A percentile compares a stretch with the other conserved stretches of the same genome.
phyloP scores from a whole-genome alignment of 2,797 vertebrate species.

The Hippopotamyrus pictus region DNA sequence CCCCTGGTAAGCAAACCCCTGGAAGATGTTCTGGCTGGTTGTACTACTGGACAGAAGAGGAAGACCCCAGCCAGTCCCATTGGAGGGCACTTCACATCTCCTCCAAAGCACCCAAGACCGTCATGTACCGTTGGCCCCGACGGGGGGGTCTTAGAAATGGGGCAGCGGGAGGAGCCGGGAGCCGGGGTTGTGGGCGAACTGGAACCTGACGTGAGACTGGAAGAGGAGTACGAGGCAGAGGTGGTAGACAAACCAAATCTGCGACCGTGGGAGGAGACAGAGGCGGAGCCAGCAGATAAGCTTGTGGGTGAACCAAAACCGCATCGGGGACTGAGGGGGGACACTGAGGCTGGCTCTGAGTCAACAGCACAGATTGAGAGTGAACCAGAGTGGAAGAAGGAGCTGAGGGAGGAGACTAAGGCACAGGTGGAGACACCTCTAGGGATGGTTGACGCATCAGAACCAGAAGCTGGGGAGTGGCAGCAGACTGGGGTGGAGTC shows the following conservation, averaged over 20 bases:
- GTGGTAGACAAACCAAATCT: no score
- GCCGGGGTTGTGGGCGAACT: neutral
- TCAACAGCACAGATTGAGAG: neutral
- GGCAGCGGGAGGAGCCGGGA: neutral
- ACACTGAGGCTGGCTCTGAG: neutral
- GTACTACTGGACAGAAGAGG: conserved; percentile 44
- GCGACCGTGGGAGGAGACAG: neutral
- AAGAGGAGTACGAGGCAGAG: neutral
- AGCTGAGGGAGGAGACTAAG: neutral
- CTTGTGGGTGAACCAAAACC: neutral
- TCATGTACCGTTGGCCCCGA: neutral
- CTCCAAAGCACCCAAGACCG: conserved; percentile 15
- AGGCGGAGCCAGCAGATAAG: neutral
- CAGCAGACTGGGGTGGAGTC: neutral
- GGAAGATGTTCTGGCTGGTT: conserved; percentile 69
- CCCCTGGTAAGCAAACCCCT: conserved; percentile 78
- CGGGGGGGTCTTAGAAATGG: neutral
- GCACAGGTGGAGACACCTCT: neutral
- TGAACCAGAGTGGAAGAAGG: neutral
- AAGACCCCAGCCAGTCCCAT: conserved; percentile 24
- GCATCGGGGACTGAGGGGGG: neutral
- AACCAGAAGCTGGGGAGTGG: neutral
- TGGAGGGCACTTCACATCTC: conserved; percentile 19
- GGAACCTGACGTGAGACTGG: neutral
- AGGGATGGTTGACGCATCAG: neutral